A percentile compares a stretch with the other conserved stretches of the same genome.
Conservation (phyloP, 2,888 invertebrate genomes). For the Drosophila tanythrix region DNA sequence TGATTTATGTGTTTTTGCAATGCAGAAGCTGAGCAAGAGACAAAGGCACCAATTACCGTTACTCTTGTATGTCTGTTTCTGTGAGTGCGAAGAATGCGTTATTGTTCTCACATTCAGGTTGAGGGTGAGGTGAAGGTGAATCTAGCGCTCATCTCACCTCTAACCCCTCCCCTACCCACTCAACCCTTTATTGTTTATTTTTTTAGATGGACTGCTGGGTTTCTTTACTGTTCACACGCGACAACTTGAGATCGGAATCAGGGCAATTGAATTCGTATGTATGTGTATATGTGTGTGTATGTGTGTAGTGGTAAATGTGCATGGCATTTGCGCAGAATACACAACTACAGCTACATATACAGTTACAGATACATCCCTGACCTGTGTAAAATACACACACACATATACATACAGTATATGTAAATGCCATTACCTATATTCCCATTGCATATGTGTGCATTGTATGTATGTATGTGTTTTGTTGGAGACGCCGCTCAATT, state of each 20-base stretch:
- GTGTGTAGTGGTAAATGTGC: constrained; percentile 12
- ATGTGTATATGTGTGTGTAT: not conserved
- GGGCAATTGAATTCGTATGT: constrained; percentile 7
- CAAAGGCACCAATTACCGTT: constrained; percentile 14
- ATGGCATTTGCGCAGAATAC: constrained; percentile 44
- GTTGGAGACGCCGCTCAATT: constrained; percentile 21
- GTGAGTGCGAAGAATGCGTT: constrained; percentile 8
- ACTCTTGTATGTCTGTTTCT: constrained; percentile 15
- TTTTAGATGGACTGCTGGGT: constrained; percentile 7
- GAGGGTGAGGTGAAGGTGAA: constrained; percentile 26
- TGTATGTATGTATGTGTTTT: constrained; percentile 5
- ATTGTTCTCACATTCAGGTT: constrained; percentile 10
- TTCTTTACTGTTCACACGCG: constrained; percentile 22
- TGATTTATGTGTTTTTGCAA: constrained; percentile 16
- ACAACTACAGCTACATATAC: constrained; percentile 11
- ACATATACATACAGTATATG: constrained; percentile 24
- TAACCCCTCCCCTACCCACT: not conserved
- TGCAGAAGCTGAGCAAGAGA: constrained; percentile 21
- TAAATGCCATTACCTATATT: constrained; percentile 49
- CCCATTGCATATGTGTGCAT: constrained; percentile 12
- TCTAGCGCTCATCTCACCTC: constrained; percentile 1
- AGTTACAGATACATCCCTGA: constrained; percentile 62
- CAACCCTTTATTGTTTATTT: constrained; percentile 9
- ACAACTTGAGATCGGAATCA: constrained; percentile 24
- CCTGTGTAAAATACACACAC: constrained; percentile 51